phyloP scores from a whole-genome alignment of 2,888 invertebrate genomes.

The Nemotelus pantherinus region DNA sequence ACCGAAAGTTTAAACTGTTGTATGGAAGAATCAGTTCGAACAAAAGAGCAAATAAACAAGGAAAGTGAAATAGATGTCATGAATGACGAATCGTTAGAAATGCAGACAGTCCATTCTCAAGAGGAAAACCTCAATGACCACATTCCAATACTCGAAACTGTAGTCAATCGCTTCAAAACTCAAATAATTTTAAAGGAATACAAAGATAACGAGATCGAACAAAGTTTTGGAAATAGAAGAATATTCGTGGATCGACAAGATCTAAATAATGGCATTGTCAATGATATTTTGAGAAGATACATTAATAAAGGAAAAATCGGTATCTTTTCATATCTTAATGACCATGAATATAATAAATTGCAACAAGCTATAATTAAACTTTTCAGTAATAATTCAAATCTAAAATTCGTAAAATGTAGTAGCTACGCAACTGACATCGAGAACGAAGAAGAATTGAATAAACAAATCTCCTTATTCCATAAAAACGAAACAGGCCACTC shows the following conservation, averaged over 20 bases:
- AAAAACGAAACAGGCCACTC: no score
- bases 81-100: not conserved
- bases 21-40: not conserved
- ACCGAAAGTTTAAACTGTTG: not conserved
- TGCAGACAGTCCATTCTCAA: conserved; percentile 4
- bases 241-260: conserved; percentile 42
- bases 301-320: no score
- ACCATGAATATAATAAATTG: not conserved
- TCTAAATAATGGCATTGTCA: no score
- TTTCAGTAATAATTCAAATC: not conserved
- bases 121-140: conserved; percentile 23
- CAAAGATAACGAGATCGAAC: no score
- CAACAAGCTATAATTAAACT: conserved; percentile 45
- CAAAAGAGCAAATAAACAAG: not conserved
- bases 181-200: conserved; percentile 40
- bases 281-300: no score
- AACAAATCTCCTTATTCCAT: no score
- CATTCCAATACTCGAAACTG: conserved; percentile 39
- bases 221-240: conserved; percentile 39
- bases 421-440: no score
- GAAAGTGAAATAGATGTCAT: not conserved
- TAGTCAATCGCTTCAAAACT: conserved; percentile 39
- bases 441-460: no score
- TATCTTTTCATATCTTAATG: no score
- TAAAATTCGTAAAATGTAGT: not conserved